Percentiles rank a stretch among this genome's conserved stretches.
phyloP scores from a whole-genome alignment of 1,140 invertebrate species.

The Lordiphosa stackelbergi region DNA sequence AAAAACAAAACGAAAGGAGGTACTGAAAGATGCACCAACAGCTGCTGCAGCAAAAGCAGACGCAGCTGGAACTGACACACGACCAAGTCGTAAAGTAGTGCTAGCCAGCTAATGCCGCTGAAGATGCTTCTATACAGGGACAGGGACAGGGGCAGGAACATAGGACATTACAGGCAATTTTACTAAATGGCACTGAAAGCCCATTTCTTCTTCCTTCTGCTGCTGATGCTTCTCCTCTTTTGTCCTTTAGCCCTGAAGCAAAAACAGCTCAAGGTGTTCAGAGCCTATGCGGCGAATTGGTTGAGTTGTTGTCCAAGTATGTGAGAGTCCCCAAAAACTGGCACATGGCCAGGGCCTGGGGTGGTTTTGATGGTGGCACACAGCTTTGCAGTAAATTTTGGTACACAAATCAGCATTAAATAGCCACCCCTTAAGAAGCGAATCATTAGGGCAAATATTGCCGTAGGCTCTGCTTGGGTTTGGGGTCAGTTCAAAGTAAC shows the following conservation, averaged over 20 bases:
- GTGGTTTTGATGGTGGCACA: slow-evolving; percentile 19
- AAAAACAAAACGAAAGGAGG: slow-evolving; percentile 57
- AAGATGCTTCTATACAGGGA: slow-evolving; percentile 33
- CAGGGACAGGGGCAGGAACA: slow-evolving; percentile 16
- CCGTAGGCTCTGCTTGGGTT: slow-evolving; percentile 1
- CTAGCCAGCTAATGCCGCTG: slow-evolving; percentile 48
- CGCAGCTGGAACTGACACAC: slow-evolving; percentile 54
- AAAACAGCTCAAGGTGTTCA: slow-evolving; percentile 55
- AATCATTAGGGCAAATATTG: slow-evolving; percentile 52
- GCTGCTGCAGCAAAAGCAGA: slow-evolving; percentile 17
- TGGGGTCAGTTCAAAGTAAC: slow-evolving; percentile 32
- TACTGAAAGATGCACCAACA: slow-evolving; percentile 60
- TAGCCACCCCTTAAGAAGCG: slow-evolving; percentile 21
- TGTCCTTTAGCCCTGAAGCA: slow-evolving; percentile 35
- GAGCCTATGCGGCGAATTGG: slow-evolving; percentile 53
- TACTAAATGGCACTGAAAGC: slow-evolving; percentile 66
- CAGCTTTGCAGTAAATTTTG: slow-evolving; percentile 49
- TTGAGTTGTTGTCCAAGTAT: slow-evolving; percentile 14
- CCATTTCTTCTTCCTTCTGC: slow-evolving; percentile 6
- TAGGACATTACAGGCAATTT: slow-evolving; percentile 63
- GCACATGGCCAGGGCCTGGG: slow-evolving; percentile 52
- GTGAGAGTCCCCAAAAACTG: slow-evolving; percentile 29
- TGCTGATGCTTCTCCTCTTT: slow-evolving; percentile 41
- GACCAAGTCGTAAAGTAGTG: slow-evolving; percentile 49
- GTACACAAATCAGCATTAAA: slow-evolving; percentile 66